A percentile compares a stretch with the other conserved stretches of the same genome.
These are phyloP conservation scores for Danio jaintianensis DNA, from an alignment of 2,797 vertebrate genomes.

Conservation along the genomic window DNA sequence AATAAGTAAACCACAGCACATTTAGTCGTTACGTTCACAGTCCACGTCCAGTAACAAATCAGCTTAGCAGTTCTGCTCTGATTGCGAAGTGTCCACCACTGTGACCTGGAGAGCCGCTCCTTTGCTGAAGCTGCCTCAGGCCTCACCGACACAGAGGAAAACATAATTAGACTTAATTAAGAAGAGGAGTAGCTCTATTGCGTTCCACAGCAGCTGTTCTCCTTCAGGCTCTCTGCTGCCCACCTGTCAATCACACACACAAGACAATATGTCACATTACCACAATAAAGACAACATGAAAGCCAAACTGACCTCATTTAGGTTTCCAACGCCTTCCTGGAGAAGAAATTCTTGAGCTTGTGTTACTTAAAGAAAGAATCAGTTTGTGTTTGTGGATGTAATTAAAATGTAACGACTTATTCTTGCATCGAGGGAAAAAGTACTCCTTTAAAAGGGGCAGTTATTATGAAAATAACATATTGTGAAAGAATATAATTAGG, in stretches of 20 bases:
- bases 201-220: slow-evolving; percentile 71
- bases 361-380: neutral
- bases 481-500: no score
- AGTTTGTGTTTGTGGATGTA: neutral
- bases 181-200: slow-evolving; percentile 61
- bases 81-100: slow-evolving; percentile 1
- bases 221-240: slow-evolving; percentile 54
- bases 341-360: neutral
- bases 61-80: slow-evolving; percentile 33
- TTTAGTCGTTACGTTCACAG: neutral
- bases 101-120: neutral
- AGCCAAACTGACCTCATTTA: neutral
- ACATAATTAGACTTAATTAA: slow-evolving; percentile 76
- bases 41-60: neutral
- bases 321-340: neutral
- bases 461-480: neutral
- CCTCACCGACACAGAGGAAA: slow-evolving; percentile 63
- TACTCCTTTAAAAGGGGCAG: neutral
- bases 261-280: slow-evolving; percentile 12
- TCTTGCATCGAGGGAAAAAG: neutral
- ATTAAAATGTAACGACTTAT: neutral
- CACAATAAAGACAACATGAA: neutral
- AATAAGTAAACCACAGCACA: neutral
- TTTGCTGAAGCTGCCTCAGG: slow-evolving; percentile 21
- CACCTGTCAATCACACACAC: slow-evolving; percentile 1